Base-by-base conservation (phyloP, 1,140 invertebrate species). In the Trichonephila inaurata region DNA sequence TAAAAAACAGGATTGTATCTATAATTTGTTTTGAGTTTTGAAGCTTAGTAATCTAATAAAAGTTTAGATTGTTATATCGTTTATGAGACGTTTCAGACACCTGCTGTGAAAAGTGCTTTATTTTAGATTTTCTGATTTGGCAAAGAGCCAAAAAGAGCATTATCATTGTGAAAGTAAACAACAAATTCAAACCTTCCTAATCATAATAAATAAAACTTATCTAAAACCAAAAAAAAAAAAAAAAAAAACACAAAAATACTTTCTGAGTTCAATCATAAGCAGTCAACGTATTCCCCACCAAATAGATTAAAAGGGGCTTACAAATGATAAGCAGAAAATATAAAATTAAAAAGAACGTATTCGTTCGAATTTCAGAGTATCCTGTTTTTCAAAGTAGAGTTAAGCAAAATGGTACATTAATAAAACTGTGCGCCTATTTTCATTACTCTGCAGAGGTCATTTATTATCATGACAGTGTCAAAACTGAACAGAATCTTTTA, bases 381-480 rank as follows among this genome's bases (percentile, higher is more conserved):
- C 1, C 28, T 85, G 86, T 28, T 64, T 88, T 40, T 28, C n/a
- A 33, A 88, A 69, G 21, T 89, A 77, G 28, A 66, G 88, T 89
- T 89, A 77, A 77, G 44, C 16, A 89, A 89, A 89, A 77, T 16
- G 66, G 24, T 33, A 19, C 69, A 72, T 89, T 69, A 89, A 89
- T 89, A 60, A 89, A 89, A 89, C 88, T 21, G 44, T 89, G 66
- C n/a, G 64, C 88, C 69, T 69, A 58, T 66, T 51, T 77, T 89
- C 66, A 89, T 89, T 89, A 72, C 69, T 28, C 28, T 69, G 64
- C 21, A 28, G 44, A 58, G 58, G 64, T 61, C 88, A 89, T 89
- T 89, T 89, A 89, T 89, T 89, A 89, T 77, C 64, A 24, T 69
- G 24, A 21, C 33, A 77, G 44, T 89, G 88, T 89, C 88, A 89